Percentiles rank a stretch among this genome's conserved stretches.
Evolutionary conservation across 2,797 vertebrate species (phyloP).

Genomic region (Alectoris magna): DNA sequence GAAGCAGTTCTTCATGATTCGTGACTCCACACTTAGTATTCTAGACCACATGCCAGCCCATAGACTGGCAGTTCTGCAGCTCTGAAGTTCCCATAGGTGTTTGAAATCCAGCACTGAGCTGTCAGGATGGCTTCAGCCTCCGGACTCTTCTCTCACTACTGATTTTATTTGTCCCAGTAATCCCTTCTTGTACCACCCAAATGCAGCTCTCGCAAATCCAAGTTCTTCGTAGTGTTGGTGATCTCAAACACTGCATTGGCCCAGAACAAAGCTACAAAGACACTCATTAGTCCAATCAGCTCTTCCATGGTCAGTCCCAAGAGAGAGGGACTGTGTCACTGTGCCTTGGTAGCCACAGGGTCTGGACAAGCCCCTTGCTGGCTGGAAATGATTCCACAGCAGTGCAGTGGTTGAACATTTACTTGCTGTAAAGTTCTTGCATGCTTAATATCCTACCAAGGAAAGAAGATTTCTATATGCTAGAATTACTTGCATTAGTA

Average conservation of each 20-base stretch:
- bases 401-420: background rate
- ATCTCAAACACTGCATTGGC: background rate
- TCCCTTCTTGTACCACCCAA: background rate
- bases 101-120: background rate
- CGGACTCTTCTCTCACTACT: background rate
- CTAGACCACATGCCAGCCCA: background rate
- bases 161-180: background rate
- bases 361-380: background rate
- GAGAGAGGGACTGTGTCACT: accelerated
- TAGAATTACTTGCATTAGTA: background rate
- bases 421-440: background rate
- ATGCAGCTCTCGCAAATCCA: background rate
- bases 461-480: background rate
- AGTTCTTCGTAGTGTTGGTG: background rate
- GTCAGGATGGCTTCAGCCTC: background rate
- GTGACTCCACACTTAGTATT: background rate
- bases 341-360: background rate
- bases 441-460: background rate
- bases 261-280: background rate
- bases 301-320: background rate
- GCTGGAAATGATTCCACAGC: background rate
- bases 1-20: background rate
- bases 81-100: background rate
- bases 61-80: background rate
- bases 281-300: background rate